Base-by-base conservation (phyloP, 2,113 vertebrate species). In the Microtus pennsylvanicus region DNA sequence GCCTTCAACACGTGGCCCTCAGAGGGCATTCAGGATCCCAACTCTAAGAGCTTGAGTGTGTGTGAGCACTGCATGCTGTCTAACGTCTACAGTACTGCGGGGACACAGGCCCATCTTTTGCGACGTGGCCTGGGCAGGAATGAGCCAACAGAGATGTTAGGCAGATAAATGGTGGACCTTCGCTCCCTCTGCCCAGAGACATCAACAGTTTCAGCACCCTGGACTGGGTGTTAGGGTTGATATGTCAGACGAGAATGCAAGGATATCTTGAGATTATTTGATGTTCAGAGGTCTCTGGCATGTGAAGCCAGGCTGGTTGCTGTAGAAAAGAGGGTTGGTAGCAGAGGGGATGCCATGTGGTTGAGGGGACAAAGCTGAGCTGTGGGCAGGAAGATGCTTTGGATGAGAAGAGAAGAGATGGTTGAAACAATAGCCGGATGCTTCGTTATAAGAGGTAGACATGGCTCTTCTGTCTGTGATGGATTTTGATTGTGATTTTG, bases 81-180 rank as follows among this genome's bases (percentile, higher is more conserved):
- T 55, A 55, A 55, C 9, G 33, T 61, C 89, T 69, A 4, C 4
- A 4, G 7, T 3, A 8, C 81, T 42, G 3, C 42, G 33, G 42
- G 80, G n/a, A 19, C 30, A 0, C 0, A 28, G 4, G 0, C 38
- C 38, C 9, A 0, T 12, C 22, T 50, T 70, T 80, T 11, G 69
- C 35, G 80, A 83, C 69, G 16, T 42, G 30, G 3, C 45, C 0
- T 30, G 24, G 38, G 22, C 38, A 26, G 19, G 2, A 13, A 10
- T 0, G 17, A 87, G 22, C 69, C 61, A 38, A 16, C 1, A 0
- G 16, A 28, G n/a, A 38, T n/a, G 1, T 7, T 11, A 33, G n/a
- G 80, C 26, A 28, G 45, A 42, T 22, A 67, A 70, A 77, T 6
- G 13, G 30, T 9, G 0, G 1, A n/a, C 4, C 4, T 13, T 63